phyloP scores from a whole-genome alignment of 2,888 invertebrate genomes.

The Acholoe squamosa region DNA sequence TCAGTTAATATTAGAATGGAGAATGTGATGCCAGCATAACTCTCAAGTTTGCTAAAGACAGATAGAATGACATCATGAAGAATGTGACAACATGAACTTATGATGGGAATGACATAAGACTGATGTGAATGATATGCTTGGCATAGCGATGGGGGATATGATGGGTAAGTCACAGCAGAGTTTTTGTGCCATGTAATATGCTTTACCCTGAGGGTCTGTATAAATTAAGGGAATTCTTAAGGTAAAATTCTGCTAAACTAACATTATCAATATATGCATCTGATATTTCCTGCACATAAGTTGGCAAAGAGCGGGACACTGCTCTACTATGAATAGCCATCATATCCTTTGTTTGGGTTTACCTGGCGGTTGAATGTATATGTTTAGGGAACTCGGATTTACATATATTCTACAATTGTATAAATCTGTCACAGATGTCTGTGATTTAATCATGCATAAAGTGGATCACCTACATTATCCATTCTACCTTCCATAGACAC shows the following conservation, averaged over 20 bases:
- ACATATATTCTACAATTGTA: constrained; percentile 4
- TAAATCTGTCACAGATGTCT: neutral
- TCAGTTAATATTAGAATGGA: too few relatives aligned
- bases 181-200: neutral
- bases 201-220: too few relatives aligned
- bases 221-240: too few relatives aligned
- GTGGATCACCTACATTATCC: neutral
- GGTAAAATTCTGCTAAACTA: too few relatives aligned
- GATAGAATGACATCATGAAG: too few relatives aligned
- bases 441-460: neutral
- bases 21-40: too few relatives aligned
- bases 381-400: neutral
- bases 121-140: neutral
- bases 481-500: neutral
- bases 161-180: neutral
- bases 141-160: neutral
- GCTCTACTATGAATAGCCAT: neutral
- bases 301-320: too few relatives aligned
- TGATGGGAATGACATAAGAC: neutral
- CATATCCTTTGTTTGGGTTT: constrained; percentile 7
- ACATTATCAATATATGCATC: too few relatives aligned
- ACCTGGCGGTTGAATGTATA: neutral
- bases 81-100: neutral
- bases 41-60: too few relatives aligned
- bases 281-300: neutral